A percentile compares a stretch with the other conserved stretches of the same genome.
phyloP scores from a whole-genome alignment of 2,113 vertebrate species.

The Oxyura jamaicensis region DNA sequence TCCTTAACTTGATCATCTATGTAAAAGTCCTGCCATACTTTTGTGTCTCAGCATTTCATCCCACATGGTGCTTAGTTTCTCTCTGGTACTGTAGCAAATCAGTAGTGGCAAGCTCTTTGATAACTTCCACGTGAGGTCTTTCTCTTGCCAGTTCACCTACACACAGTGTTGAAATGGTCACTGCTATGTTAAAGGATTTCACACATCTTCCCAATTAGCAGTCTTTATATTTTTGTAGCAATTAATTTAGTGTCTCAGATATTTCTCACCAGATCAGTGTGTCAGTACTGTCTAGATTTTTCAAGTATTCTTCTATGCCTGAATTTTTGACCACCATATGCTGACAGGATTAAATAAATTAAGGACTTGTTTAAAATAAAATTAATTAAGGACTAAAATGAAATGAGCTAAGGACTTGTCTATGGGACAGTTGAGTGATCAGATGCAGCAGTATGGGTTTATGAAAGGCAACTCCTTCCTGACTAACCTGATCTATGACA shows the following conservation, averaged over 20 bases:
- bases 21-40: background rate
- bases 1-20: background rate
- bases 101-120: background rate
- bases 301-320: background rate
- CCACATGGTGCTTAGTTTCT: background rate
- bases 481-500: background rate
- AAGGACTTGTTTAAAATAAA: background rate
- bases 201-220: background rate
- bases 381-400: background rate
- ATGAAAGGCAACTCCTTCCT: background rate
- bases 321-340: background rate
- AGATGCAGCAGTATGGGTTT: background rate
- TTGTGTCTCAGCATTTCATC: background rate
- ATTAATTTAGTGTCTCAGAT: background rate
- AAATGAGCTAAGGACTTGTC: background rate
- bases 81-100: background rate
- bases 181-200: background rate
- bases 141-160: background rate
- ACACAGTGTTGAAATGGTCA: background rate
- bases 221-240: background rate
- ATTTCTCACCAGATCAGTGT: background rate
- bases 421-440: background rate
- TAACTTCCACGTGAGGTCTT: background rate
- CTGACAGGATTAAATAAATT: background rate
- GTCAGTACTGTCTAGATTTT: background rate